Percentiles rank a stretch among this genome's conserved stretches.
Conservation (phyloP, 2,113 vertebrate species). For the Stomatorhinus ivindoensis region DNA sequence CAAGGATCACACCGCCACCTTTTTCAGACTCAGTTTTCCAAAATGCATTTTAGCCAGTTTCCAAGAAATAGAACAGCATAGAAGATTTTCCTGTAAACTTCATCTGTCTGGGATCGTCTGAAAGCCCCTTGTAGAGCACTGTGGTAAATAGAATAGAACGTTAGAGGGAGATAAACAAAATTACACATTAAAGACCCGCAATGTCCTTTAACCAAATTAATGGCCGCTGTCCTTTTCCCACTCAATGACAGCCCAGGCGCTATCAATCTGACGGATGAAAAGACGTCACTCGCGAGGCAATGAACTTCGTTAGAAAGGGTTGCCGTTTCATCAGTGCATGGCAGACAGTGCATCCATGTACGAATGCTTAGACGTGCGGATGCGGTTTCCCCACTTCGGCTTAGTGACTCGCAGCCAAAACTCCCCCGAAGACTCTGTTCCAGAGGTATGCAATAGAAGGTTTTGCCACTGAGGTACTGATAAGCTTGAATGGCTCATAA, state of each 20-base stretch:
- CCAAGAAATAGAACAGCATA: background rate
- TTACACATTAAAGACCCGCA: background rate
- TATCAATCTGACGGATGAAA: background rate
- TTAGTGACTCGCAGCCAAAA: background rate
- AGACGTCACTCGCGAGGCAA: background rate
- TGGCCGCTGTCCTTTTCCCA: background rate
- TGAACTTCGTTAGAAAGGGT: background rate
- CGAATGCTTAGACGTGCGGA: background rate
- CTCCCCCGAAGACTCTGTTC: background rate
- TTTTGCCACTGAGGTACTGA: background rate
- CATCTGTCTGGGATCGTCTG: background rate
- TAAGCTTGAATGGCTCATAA: background rate
- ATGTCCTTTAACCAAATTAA: constrained; percentile 1
- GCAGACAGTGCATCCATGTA: background rate
- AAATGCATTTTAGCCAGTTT: background rate
- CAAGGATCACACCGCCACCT: background rate
- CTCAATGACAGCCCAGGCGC: background rate
- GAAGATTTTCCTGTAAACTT: background rate
- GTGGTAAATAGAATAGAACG: background rate
- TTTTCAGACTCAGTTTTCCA: background rate
- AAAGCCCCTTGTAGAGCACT: background rate
- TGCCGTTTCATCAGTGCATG: background rate
- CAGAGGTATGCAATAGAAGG: background rate
- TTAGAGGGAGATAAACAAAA: background rate
- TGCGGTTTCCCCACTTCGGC: background rate